Evolutionary conservation across 2,797 vertebrate genomes (phyloP).

Genomic region (Epinephelus coioides): DNA sequence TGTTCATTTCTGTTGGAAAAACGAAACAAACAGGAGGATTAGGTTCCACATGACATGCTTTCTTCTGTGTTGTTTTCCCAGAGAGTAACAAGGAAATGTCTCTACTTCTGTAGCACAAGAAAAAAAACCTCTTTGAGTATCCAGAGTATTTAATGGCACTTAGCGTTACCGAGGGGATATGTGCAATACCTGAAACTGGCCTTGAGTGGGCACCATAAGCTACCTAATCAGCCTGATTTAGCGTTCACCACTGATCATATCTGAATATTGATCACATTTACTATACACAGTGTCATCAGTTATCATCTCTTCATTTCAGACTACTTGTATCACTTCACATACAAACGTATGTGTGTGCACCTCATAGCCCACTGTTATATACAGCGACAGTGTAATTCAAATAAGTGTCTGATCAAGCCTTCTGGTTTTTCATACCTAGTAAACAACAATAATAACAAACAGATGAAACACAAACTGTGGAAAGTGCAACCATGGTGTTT

Average conservation of each 20-base stretch:
- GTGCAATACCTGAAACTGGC: conserved; percentile 28
- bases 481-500: neutral
- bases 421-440: neutral
- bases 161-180: neutral
- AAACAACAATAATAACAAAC: neutral
- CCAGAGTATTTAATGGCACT: neutral
- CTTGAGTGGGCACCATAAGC: conserved; percentile 46
- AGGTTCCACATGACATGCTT: neutral
- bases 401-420: neutral
- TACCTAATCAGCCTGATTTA: neutral
- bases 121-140: neutral
- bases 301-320: neutral
- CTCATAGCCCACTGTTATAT: neutral
- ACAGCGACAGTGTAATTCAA: neutral
- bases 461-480: neutral
- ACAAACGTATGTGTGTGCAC: neutral
- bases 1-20: no score
- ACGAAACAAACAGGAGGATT: neutral
- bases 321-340: neutral
- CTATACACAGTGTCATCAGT: neutral
- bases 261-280: neutral
- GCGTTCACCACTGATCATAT: neutral
- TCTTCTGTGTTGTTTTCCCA: neutral
- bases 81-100: neutral
- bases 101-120: no score